These are phyloP conservation scores for Coptodon bakossiorum DNA, from an alignment of 2,113 vertebrate species.

Conservation along the genomic window DNA sequence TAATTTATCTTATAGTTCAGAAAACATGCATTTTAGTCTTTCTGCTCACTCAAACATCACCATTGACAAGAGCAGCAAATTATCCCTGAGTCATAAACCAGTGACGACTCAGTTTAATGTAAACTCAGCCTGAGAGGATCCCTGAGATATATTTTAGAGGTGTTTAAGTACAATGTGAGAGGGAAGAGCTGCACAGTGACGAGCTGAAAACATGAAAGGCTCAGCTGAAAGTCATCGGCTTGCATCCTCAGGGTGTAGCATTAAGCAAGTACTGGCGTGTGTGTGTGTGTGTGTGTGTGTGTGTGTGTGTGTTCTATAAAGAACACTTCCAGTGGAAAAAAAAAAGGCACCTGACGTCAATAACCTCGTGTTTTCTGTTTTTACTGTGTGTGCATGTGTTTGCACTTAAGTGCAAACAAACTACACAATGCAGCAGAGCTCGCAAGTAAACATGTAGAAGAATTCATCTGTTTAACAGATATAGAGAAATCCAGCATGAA, in stretches of 20 bases:
- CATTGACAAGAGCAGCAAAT: not conserved
- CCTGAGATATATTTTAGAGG: not conserved
- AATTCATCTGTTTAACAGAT: not conserved
- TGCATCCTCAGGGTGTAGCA: not conserved
- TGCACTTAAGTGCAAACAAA: not conserved
- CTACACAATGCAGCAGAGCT: not conserved
- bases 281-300: not conserved
- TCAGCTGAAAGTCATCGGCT: not conserved
- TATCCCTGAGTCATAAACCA: not conserved
- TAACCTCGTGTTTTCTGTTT: not conserved
- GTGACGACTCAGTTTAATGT: not conserved
- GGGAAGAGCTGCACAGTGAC: not conserved
- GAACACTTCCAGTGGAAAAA: not conserved
- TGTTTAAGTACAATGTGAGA: not conserved
- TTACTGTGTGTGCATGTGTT: not conserved
- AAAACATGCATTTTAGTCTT: not conserved
- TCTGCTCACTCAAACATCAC: not conserved
- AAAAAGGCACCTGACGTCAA: not conserved
- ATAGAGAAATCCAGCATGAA: not conserved
- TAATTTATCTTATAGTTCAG: not conserved
- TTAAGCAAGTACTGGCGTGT: not conserved
- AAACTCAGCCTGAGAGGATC: not conserved
- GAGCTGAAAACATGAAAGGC: not conserved
- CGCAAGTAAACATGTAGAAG: not conserved
- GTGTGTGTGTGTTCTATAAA: too few relatives aligned